Evolutionary conservation across 2,797 vertebrate species (phyloP).

Genomic region (Cryptoprocta ferox): DNA sequence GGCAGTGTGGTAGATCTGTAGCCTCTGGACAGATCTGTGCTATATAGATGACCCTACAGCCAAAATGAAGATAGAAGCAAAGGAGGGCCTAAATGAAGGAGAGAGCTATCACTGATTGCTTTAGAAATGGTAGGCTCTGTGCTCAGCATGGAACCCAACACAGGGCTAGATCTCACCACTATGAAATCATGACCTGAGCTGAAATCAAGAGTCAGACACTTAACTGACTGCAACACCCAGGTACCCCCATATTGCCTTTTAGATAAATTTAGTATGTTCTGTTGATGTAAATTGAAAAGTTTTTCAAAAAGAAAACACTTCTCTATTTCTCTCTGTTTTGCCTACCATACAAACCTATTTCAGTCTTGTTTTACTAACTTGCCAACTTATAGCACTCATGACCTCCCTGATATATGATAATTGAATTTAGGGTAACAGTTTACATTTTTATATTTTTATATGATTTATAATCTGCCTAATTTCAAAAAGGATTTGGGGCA

Average conservation of each 20-base stretch:
- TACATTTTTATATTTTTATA: slow-evolving; percentile 59
- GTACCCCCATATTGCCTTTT: neutral
- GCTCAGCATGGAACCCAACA: no score
- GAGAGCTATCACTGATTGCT: neutral
- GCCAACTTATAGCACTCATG: neutral
- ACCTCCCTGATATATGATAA: slow-evolving; percentile 45
- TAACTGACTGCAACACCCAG: no score
- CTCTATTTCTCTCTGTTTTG: neutral
- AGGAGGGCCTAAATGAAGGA: neutral
- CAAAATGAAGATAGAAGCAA: neutral
- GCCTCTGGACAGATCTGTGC: neutral
- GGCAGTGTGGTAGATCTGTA: neutral
- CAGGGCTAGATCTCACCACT: no score
- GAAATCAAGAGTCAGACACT: no score
- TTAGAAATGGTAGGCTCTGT: neutral
- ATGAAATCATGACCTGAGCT: no score
- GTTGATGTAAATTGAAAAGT: neutral
- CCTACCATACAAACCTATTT: neutral
- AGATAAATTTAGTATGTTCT: slow-evolving; percentile 4
- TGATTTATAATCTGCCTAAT: slow-evolving; percentile 69
- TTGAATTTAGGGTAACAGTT: slow-evolving; percentile 65
- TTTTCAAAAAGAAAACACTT: neutral
- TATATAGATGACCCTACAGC: neutral
- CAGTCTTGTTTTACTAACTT: slow-evolving; percentile 41
- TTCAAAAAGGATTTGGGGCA: slow-evolving; percentile 61